Evolutionary conservation across 1,140 invertebrate species (phyloP).

Genomic region (Microplitis mediator): DNA sequence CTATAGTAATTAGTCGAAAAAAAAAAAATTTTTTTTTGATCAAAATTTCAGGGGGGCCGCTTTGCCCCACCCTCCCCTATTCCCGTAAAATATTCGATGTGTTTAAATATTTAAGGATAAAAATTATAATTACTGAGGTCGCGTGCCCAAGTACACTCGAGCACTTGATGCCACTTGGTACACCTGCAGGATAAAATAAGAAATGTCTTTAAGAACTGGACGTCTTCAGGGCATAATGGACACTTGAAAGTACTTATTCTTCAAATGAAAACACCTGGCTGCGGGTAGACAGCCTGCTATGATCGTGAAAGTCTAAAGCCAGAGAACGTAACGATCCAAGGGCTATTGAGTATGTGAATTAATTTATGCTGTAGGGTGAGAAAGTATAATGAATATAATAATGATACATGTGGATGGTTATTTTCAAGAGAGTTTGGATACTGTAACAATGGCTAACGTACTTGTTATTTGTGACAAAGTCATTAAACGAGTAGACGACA

Average conservation of each 20-base stretch:
- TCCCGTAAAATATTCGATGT: no score
- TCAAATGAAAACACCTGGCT: conserved; percentile 6
- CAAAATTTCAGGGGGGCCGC: no score
- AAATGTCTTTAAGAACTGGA: neutral
- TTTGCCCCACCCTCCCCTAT: no score
- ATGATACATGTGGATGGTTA: no score
- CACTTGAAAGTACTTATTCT: neutral
- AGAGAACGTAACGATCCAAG: no score
- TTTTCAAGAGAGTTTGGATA: no score
- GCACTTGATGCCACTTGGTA: no score
- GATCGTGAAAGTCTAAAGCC: neutral
- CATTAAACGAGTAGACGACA: neutral
- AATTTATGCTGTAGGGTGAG: no score
- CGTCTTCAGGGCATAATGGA: neutral
- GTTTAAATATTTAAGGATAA: neutral
- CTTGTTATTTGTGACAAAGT: neutral
- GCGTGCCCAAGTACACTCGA: neutral
- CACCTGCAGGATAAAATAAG: no score
- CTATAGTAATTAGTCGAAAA: no score
- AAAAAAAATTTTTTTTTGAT: no score
- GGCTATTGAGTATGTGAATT: no score
- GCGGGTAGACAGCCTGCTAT: neutral
- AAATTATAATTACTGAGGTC: neutral
- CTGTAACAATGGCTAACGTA: neutral
- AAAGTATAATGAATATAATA: neutral